These are phyloP conservation scores for Barnardius zonarius DNA, from an alignment of 2,113 vertebrate species.

Conservation along the genomic window DNA sequence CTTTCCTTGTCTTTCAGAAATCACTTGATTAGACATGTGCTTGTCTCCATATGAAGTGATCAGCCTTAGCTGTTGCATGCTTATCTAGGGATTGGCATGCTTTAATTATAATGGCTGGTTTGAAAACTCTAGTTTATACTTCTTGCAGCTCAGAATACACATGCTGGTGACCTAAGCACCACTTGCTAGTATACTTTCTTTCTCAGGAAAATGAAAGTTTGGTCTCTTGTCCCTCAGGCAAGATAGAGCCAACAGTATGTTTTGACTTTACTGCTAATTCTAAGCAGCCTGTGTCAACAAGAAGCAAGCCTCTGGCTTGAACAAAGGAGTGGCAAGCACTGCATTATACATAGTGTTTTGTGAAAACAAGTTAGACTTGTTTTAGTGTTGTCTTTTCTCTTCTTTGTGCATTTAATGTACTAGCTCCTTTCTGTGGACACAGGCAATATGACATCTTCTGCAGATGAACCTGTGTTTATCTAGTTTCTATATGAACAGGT, in stretches of 20 bases:
- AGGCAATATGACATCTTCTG: background rate
- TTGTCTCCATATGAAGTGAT: background rate
- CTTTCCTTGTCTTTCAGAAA: background rate
- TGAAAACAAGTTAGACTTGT: constrained; percentile 28
- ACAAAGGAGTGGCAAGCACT: constrained; percentile 23
- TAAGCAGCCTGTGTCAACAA: background rate
- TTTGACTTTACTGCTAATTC: background rate
- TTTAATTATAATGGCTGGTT: background rate
- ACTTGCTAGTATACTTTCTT: background rate
- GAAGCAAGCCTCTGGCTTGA: background rate
- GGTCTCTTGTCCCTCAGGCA: background rate
- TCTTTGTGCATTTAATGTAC: background rate
- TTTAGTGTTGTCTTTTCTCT: background rate
- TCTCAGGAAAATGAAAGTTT: background rate
- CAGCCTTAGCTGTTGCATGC: background rate
- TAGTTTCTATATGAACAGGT: background rate
- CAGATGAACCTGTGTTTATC: background rate
- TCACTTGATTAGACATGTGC: background rate
- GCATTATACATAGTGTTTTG: background rate
- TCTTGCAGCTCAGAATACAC: background rate
- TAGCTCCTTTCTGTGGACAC: background rate
- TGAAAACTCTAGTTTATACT: background rate
- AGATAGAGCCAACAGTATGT: background rate
- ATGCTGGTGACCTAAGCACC: background rate
- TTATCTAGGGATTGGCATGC: background rate